These are phyloP conservation scores for Mylabris sibirica DNA, from an alignment of 2,888 invertebrate species.

Conservation along the genomic window DNA sequence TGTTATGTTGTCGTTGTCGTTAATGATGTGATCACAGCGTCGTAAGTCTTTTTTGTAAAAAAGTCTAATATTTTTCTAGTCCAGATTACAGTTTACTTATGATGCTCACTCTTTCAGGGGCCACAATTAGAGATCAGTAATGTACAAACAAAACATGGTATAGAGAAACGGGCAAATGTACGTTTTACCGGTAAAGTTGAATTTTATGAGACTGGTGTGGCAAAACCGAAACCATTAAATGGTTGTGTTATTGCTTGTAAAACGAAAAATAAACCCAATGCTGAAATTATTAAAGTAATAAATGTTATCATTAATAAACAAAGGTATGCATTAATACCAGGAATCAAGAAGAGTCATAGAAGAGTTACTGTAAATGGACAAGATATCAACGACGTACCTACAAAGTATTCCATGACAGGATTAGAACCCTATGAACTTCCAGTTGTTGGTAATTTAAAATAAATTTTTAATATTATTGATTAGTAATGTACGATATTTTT, in stretches of 20 bases:
- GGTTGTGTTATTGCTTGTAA: conserved; percentile 68
- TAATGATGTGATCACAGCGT: conserved; percentile 41
- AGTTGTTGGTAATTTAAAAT: conserved; percentile 68
- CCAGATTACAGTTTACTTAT: conserved; percentile 44
- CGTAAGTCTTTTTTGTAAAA: conserved; percentile 57
- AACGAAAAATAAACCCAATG: conserved; percentile 62
- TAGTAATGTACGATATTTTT: conserved; percentile 13
- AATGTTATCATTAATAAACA: conserved; percentile 66
- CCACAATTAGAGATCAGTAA: conserved; percentile 63
- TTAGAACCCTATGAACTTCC: conserved; percentile 73
- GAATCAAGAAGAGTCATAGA: conserved; percentile 69
- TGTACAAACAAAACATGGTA: conserved; percentile 55
- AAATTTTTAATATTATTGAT: neutral
- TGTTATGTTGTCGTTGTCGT: neutral
- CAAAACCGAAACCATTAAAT: conserved; percentile 67
- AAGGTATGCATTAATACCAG: conserved; percentile 69
- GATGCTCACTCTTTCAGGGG: conserved; percentile 61
- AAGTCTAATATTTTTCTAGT: conserved; percentile 32
- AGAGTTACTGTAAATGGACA: conserved; percentile 69
- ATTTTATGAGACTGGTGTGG: conserved; percentile 72
- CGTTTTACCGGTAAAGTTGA: conserved; percentile 72
- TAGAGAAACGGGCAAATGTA: conserved; percentile 71
- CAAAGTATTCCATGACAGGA: conserved; percentile 71
- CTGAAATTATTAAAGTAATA: conserved; percentile 65
- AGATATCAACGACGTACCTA: conserved; percentile 72